Evolutionary conservation across 2,888 invertebrate genomes (phyloP), one percentile per base, ranked within the genome.

Genomic region (Dryobotodes eremita): DNA sequence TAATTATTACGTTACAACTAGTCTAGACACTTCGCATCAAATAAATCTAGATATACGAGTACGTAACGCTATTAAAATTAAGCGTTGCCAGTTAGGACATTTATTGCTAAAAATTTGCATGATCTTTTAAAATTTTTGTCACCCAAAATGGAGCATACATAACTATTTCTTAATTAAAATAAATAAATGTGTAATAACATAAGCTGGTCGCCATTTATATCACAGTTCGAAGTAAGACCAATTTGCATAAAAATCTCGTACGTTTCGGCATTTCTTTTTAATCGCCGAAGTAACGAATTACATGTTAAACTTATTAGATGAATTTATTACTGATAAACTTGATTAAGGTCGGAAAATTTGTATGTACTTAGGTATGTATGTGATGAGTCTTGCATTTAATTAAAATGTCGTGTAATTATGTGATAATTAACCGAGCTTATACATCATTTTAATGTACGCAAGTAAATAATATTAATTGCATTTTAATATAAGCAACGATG

Each of bases 171-270:
- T 65, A 74, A 77, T 72, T n/a, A 46, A 75, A 74, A 42, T 23
- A 70, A 82, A 83, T 59, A 62, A 62, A 55, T 13, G 15, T 72
- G 3, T 23, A 61, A 59, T 75, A 70, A 76, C 26, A 50, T 62
- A 13, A 42, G 57, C 8, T 26, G 7, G 50, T 15, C 31, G 65
- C 26, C 23, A 80, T 53, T 79, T 26, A 36, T 23, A 75, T 62
- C 31, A 26, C 23, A 10, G 26, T 10, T 70, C 13, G 11, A 69
- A 61, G 36, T 42, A 26, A 73, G 61, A 69, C 42, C n/a, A 57
- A 85, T 83, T 85, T 77, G 62, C 71, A 62, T 83, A 17, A 50
- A 71, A 68, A 77, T 8, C 64, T 65, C 64, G 31, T 59, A 55
- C 46, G 57, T 48, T 71, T 79, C 46, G 42, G 61, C 57, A 61